Base-by-base conservation (phyloP, 1,140 invertebrate genomes). In the Adelges cooleyi region DNA sequence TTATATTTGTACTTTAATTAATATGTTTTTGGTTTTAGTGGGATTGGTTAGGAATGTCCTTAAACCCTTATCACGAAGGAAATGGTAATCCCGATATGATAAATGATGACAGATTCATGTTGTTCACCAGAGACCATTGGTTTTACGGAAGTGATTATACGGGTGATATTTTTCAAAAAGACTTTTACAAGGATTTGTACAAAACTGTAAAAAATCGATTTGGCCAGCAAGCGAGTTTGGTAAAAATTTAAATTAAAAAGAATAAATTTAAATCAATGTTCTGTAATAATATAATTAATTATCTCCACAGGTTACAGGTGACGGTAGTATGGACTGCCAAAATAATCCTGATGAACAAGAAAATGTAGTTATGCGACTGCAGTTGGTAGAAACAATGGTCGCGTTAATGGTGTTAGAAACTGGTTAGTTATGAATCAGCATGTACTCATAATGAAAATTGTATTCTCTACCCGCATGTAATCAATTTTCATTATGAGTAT, bases 51-150 rank as follows among this genome's bases (percentile, higher is more conserved):
- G 92, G 86, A 0, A 88, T 81, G 23, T 91, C 90, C 0, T 75
- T 96, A 22, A 95, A 95, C 80, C 93, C 93, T 0, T 88, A 93
- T 73, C 90, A 94, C 74, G 92, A 96, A 77, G 89, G 85, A 3
- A 93, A 92, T 74, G 78, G 80, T 2, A 72, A 82, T 1, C 78
- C 77, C 13, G 75, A 76, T 54, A 89, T 91, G 84, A 85, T 95
- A 33, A 82, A 80, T 65, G 91, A 95, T 75, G 92, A 95, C 73
- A 76, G 88, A 10, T 86, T 97, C 52, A 89, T 96, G 65, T 78
- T 83, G 10, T 76, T 84, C 67, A 92, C 90, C 0, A 71, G 86
- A 23, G 72, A 81, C 11, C 79, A 90, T 71, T 98, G 93, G 93
- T 79, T 82, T 65, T 97, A 95, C 78, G 90, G 92, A 13, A 70